Percentiles rank a stretch among this genome's conserved stretches.
These are phyloP conservation scores for Drosophila biarmipes DNA, from an alignment of 1,140 invertebrate species.

Conservation along the genomic window DNA sequence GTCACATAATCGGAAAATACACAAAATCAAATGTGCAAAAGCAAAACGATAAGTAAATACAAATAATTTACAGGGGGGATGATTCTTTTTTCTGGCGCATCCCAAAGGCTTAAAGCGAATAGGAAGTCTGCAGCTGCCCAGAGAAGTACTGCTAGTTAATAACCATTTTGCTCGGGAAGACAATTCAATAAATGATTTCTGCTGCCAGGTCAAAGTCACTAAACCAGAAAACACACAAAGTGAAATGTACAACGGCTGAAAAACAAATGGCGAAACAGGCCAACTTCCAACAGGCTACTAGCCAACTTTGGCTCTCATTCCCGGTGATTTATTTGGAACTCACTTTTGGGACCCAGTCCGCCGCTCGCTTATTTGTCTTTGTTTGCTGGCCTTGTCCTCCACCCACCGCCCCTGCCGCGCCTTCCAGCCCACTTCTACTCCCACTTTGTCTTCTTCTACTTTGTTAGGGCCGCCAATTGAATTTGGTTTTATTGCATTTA, in stretches of 20 bases:
- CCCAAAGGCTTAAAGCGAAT: slow-evolving; percentile 5
- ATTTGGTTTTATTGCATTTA: slow-evolving; percentile 80
- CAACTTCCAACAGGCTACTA: slow-evolving; percentile 26
- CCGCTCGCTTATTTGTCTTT: slow-evolving; percentile 70
- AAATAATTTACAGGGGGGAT: slow-evolving; percentile 3
- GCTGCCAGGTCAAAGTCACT: slow-evolving; percentile 37
- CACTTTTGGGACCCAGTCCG: slow-evolving; percentile 46
- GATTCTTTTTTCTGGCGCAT: background rate
- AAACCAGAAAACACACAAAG: slow-evolving; percentile 60
- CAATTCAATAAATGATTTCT: slow-evolving; percentile 59
- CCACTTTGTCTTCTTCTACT: slow-evolving; percentile 48
- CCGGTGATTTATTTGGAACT: slow-evolving; percentile 74
- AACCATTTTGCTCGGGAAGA: slow-evolving; percentile 33
- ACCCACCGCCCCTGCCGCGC: slow-evolving; percentile 10
- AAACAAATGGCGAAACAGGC: slow-evolving; percentile 53
- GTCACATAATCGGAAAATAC: slow-evolving; percentile 3
- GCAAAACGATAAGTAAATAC: slow-evolving; percentile 17
- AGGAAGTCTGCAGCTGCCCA: background rate
- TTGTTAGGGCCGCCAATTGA: slow-evolving; percentile 71
- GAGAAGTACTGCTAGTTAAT: slow-evolving; percentile 24
- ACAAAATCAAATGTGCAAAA: slow-evolving; percentile 14
- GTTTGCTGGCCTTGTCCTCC: slow-evolving; percentile 42
- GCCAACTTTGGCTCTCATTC: slow-evolving; percentile 54
- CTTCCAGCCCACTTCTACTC: slow-evolving; percentile 8
- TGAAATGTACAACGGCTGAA: slow-evolving; percentile 35